Evolutionary conservation across 2,888 invertebrate species (phyloP).

Genomic region (Diarsia mendica): DNA sequence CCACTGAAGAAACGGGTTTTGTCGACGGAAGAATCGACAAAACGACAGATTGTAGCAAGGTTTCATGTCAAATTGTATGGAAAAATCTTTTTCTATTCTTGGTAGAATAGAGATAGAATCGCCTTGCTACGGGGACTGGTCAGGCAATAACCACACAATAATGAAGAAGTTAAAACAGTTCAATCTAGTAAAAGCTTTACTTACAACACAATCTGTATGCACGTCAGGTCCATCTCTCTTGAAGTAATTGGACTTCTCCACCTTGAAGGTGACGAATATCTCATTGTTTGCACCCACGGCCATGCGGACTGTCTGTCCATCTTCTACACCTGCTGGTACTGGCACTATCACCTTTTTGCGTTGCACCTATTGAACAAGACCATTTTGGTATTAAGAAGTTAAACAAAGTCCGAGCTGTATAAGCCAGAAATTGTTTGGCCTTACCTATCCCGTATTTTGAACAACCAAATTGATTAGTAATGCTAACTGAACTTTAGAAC

Average conservation of each 20-base stretch:
- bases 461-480: background rate
- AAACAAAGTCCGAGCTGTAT: background rate
- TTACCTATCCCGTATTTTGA: background rate
- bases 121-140: too few species aligned
- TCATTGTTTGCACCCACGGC: constrained; percentile 97
- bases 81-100: too few species aligned
- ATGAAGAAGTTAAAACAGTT: too few species aligned
- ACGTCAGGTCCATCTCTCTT: constrained; percentile 98
- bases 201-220: constrained; percentile 95
- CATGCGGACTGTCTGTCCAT: constrained; percentile 99
- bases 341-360: constrained; percentile 97
- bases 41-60: too few species aligned
- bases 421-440: background rate
- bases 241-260: constrained; percentile 97
- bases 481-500: background rate
- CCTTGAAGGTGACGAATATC: constrained; percentile 97
- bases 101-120: too few species aligned
- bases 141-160: too few species aligned
- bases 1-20: too few species aligned
- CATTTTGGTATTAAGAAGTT: background rate
- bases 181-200: constrained; percentile 54
- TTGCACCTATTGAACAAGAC: constrained; percentile 91
- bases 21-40: too few species aligned
- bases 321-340: constrained; percentile 98
- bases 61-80: too few species aligned